Evolutionary conservation across 2,113 vertebrate species (phyloP).

Genomic region (Spilogale gracilis): DNA sequence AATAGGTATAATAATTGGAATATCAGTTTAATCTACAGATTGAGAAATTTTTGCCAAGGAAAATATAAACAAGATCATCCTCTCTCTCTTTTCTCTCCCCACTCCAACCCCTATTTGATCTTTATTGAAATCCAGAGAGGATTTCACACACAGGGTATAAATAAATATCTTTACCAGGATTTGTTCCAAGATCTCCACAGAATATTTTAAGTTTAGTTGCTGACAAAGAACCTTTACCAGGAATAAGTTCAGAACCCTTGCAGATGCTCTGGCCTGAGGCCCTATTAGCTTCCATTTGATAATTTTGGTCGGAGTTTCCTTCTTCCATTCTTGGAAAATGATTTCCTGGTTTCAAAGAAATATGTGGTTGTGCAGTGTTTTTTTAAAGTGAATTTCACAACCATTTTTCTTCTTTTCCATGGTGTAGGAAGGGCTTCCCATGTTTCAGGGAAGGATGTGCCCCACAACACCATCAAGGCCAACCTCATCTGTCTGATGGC

Average conservation of each 20-base stretch:
- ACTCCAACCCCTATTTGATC: not conserved
- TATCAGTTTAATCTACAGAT: not conserved
- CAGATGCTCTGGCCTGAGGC: not conserved
- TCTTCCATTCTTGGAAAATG: conserved; percentile 4
- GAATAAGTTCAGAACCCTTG: conserved; percentile 28
- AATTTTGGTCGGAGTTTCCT: not conserved
- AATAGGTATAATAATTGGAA: not conserved
- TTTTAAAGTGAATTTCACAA: not conserved
- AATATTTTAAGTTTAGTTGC: conserved; percentile 35
- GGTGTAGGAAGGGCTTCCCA: not conserved
- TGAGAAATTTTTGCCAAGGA: not conserved
- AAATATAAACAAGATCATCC: conserved; percentile 34
- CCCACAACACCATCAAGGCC: not conserved
- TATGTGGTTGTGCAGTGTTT: not conserved
- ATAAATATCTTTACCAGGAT: not conserved
- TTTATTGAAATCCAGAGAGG: not conserved
- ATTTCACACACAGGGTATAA: not conserved
- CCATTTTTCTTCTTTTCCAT: not conserved
- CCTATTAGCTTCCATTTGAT: not conserved
- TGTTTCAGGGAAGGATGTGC: not conserved
- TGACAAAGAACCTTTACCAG: not conserved
- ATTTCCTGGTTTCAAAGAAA: not conserved
- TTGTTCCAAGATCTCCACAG: conserved; percentile 13
- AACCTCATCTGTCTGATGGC: not conserved
- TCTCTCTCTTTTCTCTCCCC: not conserved